These are phyloP conservation scores for Podarcis cretensis DNA, from an alignment of 2,113 vertebrate genomes.

Conservation along the genomic window DNA sequence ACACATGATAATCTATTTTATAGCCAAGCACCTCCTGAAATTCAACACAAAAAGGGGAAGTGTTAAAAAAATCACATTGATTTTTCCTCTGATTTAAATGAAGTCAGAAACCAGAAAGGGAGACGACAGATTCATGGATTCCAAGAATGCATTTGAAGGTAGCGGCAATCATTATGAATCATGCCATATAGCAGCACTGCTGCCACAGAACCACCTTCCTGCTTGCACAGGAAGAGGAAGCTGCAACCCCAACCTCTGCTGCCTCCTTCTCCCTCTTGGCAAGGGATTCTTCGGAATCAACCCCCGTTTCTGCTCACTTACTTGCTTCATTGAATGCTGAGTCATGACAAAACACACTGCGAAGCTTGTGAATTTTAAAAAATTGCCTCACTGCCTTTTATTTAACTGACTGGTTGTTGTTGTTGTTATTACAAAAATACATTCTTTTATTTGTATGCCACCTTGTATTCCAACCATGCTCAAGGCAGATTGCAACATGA, in stretches of 20 bases:
- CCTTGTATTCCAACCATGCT: too few relatives aligned
- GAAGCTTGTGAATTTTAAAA: too few relatives aligned
- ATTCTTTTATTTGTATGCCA: too few relatives aligned
- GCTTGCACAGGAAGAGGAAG: not conserved
- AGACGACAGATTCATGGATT: too few relatives aligned
- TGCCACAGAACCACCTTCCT: not conserved
- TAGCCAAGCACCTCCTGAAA: constrained; percentile 96
- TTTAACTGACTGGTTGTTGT: not conserved
- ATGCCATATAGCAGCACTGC: not conserved
- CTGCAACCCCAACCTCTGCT: not conserved
- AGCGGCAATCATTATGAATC: not conserved
- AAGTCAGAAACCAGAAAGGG: not conserved
- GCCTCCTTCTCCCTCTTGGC: not conserved
- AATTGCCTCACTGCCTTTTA: too few relatives aligned
- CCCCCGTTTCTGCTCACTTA: not conserved
- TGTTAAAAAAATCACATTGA: not conserved
- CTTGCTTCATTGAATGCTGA: too few relatives aligned
- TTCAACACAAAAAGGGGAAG: constrained; percentile 15
- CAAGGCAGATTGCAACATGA: too few relatives aligned
- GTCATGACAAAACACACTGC: too few relatives aligned
- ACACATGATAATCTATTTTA: constrained; percentile 96
- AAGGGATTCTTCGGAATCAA: too few relatives aligned
- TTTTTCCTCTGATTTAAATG: not conserved
- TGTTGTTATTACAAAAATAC: too few relatives aligned
- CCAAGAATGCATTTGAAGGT: not conserved